Percentiles rank a stretch among this genome's conserved stretches.
phyloP scores from a whole-genome alignment of 2,797 vertebrate genomes.

The Nasua narica region DNA sequence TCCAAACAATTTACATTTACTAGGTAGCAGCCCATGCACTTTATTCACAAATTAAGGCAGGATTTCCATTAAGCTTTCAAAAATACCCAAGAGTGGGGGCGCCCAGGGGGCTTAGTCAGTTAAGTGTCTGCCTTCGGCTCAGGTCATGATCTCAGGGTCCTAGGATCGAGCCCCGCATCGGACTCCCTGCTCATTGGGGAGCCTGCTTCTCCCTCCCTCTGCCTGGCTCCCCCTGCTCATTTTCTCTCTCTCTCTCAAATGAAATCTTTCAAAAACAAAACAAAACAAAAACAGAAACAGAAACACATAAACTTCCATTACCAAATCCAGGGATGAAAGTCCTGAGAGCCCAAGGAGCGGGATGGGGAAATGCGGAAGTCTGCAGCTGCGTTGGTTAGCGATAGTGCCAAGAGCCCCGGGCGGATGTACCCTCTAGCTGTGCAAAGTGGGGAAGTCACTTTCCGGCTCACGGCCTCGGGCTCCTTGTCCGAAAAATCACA shows the following conservation, averaged over 20 bases:
- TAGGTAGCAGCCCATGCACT: background rate
- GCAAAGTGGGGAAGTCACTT: background rate
- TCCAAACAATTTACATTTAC: background rate
- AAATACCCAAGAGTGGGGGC: background rate
- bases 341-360: background rate
- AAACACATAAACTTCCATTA: background rate
- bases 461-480: no score
- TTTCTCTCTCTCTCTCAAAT: background rate
- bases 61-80: background rate
- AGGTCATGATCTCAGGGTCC: background rate
- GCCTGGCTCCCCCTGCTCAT: background rate
- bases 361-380: background rate
- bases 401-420: rapidly evolving
- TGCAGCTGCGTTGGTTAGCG: background rate
- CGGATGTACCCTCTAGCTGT: background rate
- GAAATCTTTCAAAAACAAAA: background rate
- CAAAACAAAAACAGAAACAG: background rate
- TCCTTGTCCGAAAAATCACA: background rate
- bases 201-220: background rate
- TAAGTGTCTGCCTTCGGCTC: background rate
- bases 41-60: background rate
- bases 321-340: background rate
- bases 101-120: background rate
- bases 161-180: background rate
- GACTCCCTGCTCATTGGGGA: background rate